phyloP scores from a whole-genome alignment of 2,888 invertebrate species.

The Apotomis capreana region DNA sequence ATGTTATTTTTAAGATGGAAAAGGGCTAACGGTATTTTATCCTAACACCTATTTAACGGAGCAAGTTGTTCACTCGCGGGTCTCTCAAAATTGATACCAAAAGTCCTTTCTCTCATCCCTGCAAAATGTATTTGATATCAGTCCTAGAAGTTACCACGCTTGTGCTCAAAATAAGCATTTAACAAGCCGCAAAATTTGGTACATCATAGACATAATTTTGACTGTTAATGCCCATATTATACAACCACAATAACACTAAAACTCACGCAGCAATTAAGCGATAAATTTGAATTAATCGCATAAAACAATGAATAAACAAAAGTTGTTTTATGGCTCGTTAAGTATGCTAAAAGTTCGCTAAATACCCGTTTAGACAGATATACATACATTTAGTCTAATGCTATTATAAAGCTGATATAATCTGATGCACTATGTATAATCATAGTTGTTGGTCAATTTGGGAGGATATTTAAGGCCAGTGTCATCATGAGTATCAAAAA shows the following conservation, averaged over 20 bases:
- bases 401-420: constrained; percentile 55
- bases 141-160: too few relatives aligned
- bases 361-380: constrained; percentile 30
- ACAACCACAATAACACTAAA: constrained; percentile 4
- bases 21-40: too few relatives aligned
- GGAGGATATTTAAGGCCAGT: not conserved
- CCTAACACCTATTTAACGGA: too few relatives aligned
- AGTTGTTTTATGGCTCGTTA: constrained; percentile 59
- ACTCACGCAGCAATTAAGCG: not conserved
- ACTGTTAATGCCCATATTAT: constrained; percentile 18
- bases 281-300: constrained; percentile 37
- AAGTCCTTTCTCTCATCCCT: too few relatives aligned
- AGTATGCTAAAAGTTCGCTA: constrained; percentile 55
- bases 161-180: too few relatives aligned
- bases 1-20: too few relatives aligned
- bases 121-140: too few relatives aligned
- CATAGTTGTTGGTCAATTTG: constrained; percentile 46
- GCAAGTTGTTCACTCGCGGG: too few relatives aligned
- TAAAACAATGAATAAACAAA: constrained; percentile 44
- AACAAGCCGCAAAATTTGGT: too few relatives aligned
- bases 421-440: constrained; percentile 55
- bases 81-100: too few relatives aligned
- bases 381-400: constrained; percentile 40
- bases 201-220: not conserved
- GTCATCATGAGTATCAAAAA: not conserved